A percentile compares a stretch with the other conserved stretches of the same genome.
phyloP scores from a whole-genome alignment of 1,140 invertebrate genomes.

The Oryzaephilus surinamensis region DNA sequence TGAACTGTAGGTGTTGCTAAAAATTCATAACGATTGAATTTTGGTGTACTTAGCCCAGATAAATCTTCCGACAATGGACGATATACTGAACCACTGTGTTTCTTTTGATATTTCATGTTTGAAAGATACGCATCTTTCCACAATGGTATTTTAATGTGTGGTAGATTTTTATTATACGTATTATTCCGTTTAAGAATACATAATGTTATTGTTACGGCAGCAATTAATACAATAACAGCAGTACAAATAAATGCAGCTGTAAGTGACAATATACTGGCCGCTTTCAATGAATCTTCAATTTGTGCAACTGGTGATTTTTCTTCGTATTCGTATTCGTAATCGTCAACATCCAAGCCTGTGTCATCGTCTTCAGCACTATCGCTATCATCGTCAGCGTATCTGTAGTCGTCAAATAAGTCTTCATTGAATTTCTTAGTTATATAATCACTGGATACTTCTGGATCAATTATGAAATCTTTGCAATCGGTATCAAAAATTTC shows the following conservation, averaged over 20 bases:
- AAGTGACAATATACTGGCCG: slow-evolving; percentile 28
- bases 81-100: slow-evolving; percentile 33
- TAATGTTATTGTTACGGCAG: slow-evolving; percentile 23
- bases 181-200: slow-evolving; percentile 24
- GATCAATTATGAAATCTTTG: no score
- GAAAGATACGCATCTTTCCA: no score
- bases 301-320: slow-evolving; percentile 6
- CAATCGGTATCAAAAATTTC: not conserved
- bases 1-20: slow-evolving; percentile 15
- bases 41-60: slow-evolving; percentile 19
- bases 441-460: no score
- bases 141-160: slow-evolving; percentile 27
- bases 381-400: slow-evolving; percentile 6
- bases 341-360: slow-evolving; percentile 27
- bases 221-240: slow-evolving; percentile 36
- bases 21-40: slow-evolving; percentile 24
- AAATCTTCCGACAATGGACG: slow-evolving; percentile 31
- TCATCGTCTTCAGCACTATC: slow-evolving; percentile 24
- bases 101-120: slow-evolving; percentile 24
- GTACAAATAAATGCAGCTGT: slow-evolving; percentile 38
- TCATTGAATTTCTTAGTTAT: no score
- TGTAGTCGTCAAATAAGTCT: no score
- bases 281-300: slow-evolving; percentile 8
- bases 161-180: slow-evolving; percentile 25
- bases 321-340: slow-evolving; percentile 20